Percentiles rank a stretch among this genome's conserved stretches.
Evolutionary conservation across 2,888 invertebrate species (phyloP).

Genomic region (Cynaeus angustus): DNA sequence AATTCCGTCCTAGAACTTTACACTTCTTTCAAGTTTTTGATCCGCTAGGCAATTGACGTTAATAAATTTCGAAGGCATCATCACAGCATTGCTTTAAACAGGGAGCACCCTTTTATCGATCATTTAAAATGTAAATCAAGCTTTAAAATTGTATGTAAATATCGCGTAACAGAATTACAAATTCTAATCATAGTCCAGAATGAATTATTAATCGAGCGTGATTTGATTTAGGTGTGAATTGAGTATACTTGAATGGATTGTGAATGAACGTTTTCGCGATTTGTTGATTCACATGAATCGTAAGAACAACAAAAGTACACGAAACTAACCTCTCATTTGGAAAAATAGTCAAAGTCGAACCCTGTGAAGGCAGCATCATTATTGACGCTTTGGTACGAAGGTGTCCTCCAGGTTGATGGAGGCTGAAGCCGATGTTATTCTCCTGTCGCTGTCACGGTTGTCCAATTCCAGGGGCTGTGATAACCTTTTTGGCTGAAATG

Average conservation of each 20-base stretch:
- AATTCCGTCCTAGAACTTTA: constrained; percentile 11
- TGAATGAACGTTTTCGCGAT: constrained; percentile 19
- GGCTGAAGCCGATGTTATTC: constrained; percentile 76
- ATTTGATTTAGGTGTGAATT: constrained; percentile 41
- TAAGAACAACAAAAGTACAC: constrained; percentile 17
- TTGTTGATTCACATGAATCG: constrained; percentile 30
- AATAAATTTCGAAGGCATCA: constrained; percentile 14
- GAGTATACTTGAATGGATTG: constrained; percentile 17
- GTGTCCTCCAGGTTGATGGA: constrained; percentile 73
- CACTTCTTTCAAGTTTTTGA: not conserved
- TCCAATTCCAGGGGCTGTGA: constrained; percentile 79
- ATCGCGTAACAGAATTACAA: constrained; percentile 41
- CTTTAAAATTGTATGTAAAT: constrained; percentile 49
- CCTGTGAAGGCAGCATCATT: constrained; percentile 67
- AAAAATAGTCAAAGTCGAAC: constrained; percentile 68
- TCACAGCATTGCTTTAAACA: constrained; percentile 27
- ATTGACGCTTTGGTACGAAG: constrained; percentile 59
- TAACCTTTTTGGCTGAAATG: constrained; percentile 77
- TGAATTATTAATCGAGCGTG: constrained; percentile 45
- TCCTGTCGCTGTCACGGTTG: constrained; percentile 77
- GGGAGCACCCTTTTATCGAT: constrained; percentile 26
- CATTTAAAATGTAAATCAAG: constrained; percentile 47
- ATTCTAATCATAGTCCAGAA: constrained; percentile 44
- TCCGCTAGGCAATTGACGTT: constrained; percentile 7
- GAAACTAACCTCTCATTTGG: constrained; percentile 59